A percentile compares a stretch with the other conserved stretches of the same genome.
These are phyloP conservation scores for Listrodromus nycthemerus DNA, from an alignment of 2,888 invertebrate species.

Conservation along the genomic window DNA sequence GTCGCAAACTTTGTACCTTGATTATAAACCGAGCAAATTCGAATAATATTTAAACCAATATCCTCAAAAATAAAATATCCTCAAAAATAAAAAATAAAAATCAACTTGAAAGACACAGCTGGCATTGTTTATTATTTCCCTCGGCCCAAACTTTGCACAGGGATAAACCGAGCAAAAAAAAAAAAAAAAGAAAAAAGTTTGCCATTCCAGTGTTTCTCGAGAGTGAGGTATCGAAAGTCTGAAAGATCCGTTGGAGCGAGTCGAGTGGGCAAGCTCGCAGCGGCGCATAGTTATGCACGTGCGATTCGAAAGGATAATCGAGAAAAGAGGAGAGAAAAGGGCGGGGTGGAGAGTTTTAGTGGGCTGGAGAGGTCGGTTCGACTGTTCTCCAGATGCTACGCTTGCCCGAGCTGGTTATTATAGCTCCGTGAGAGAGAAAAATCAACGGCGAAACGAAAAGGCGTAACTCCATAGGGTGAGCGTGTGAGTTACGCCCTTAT, in stretches of 20 bases:
- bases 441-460: no score
- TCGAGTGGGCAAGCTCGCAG: constrained; percentile 22
- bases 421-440: not conserved
- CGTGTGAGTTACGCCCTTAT: no score
- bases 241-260: constrained; percentile 18
- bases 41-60: constrained; percentile 71
- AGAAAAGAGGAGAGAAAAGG: not conserved
- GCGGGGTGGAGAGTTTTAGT: not conserved
- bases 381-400: constrained; percentile 31
- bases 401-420: not conserved
- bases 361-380: constrained; percentile 28
- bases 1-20: no score
- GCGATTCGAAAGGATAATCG: constrained; percentile 26
- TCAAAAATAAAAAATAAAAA: not conserved
- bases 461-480: no score
- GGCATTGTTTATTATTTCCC: not conserved
- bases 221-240: not conserved
- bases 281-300: not conserved
- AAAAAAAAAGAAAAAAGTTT: not conserved
- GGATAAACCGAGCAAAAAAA: not conserved
- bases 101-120: not conserved
- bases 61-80: constrained; percentile 17
- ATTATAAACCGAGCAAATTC: no score
- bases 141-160: not conserved
- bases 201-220: constrained; percentile 21